A percentile compares a stretch with the other conserved stretches of the same genome.
phyloP scores from a whole-genome alignment of 53 echinoderm and acorn worm genomes.

The Actinopyga echinites region DNA sequence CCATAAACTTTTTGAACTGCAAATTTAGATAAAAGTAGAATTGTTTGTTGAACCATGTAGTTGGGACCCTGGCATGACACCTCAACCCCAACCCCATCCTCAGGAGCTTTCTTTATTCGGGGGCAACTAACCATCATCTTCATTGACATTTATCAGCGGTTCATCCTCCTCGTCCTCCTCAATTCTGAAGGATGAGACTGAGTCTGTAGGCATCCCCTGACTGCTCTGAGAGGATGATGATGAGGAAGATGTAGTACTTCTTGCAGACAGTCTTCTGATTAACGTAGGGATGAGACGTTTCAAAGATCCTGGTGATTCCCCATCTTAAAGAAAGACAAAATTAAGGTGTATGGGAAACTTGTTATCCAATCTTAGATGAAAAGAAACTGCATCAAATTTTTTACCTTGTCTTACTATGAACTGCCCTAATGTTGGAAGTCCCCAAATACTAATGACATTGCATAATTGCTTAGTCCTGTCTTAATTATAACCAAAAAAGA shows the following conservation, averaged over 20 bases:
- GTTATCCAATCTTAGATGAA: neutral
- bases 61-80: too few relatives aligned
- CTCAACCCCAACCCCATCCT: too few relatives aligned
- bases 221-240: neutral
- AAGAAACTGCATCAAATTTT: neutral
- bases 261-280: neutral
- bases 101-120: too few relatives aligned
- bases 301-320: neutral
- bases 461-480: too few relatives aligned
- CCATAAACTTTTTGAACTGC: too few relatives aligned
- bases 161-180: conserved; percentile 9
- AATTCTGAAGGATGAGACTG: conserved; percentile 19
- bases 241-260: neutral
- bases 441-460: too few relatives aligned
- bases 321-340: neutral
- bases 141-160: conserved; percentile 16
- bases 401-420: neutral
- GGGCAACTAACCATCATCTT: conserved; percentile 1
- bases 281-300: neutral
- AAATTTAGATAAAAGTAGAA: too few relatives aligned
- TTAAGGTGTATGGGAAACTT: neutral
- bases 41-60: too few relatives aligned
- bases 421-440: too few relatives aligned
- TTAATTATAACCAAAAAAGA: too few relatives aligned
- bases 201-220: neutral